Evolutionary conservation across 2,113 vertebrate genomes (phyloP).

Genomic region (Arvicanthis niloticus): DNA sequence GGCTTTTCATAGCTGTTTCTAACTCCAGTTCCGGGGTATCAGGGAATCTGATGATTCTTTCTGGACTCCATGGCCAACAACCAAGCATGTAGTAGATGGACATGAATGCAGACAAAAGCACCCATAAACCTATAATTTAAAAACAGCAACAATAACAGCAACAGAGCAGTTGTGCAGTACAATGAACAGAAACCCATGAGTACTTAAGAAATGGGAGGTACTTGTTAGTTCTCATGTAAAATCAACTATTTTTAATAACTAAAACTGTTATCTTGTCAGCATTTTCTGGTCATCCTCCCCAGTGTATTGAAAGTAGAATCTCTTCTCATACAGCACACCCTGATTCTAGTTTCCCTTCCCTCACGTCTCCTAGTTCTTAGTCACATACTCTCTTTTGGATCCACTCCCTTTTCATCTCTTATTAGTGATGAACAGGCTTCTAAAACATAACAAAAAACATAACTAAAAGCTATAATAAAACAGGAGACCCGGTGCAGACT

Average conservation of each 20-base stretch:
- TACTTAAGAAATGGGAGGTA: neutral
- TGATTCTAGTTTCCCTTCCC: neutral
- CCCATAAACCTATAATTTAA: neutral
- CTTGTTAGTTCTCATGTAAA: neutral
- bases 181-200: constrained; percentile 17
- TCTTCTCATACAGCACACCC: neutral
- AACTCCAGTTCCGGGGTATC: neutral
- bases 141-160: neutral
- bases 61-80: neutral
- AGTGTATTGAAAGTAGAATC: neutral
- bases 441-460: neutral
- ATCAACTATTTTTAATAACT: neutral
- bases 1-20: neutral
- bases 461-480: neutral
- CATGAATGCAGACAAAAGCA: neutral
- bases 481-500: neutral
- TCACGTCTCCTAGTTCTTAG: neutral
- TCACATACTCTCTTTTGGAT: neutral
- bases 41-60: neutral
- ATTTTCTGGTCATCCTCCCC: neutral
- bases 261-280: neutral
- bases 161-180: neutral
- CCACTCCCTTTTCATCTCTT: neutral
- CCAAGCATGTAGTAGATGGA: neutral
- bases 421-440: neutral